Base-by-base conservation (phyloP, 1,140 invertebrate species). In the Vollenhovia emeryi region DNA sequence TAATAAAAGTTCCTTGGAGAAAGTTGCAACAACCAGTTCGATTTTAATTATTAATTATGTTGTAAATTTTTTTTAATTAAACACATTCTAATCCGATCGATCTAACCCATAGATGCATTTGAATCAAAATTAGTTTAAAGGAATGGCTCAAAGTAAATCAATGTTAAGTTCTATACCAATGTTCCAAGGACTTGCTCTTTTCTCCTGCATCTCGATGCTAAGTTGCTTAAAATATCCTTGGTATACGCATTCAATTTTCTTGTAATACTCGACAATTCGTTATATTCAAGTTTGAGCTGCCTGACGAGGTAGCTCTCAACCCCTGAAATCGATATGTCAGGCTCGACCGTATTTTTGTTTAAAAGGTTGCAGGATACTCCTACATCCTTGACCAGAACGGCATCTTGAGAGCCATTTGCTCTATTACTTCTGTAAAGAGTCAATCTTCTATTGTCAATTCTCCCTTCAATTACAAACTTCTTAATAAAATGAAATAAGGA, bases 351-450 rank as follows among this genome's bases (percentile, higher is more conserved):
- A 45, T 82, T 48, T 2, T 71, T 36, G 8, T 82, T 79, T 64
- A 76, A 57, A 45, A 90, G 73, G 18, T 27, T 80, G 62, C 90
- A 91, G 0, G 90, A 89, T 62, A 90, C 40, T 36, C 89, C 90
- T 30, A 90, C 75, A 18, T 91, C 90, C 21, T 91, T 91, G 8
- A 91, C 83, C 3, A 91, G n/a, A 15, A 91, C 86, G 5, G 87
- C 87, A 73, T 91, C 89, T 33, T 45, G 21, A 55, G 0, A 62
- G 7, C 55, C 24, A 27, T 40, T 13, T 13, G 8, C 73, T 59
- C n/a, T 87, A 11, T 62, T 85, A 76, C 64, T 89, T 59, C 86
- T 90, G 9, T 27, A 71, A 73, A 3, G 8, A 62, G 24, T 27
- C 3, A 69, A 69, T 82, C 11, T 73, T 59, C 2, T 24, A 27